Conservation (phyloP, 2,888 invertebrate genomes). For the Dyspetes luteomarginatus region DNA sequence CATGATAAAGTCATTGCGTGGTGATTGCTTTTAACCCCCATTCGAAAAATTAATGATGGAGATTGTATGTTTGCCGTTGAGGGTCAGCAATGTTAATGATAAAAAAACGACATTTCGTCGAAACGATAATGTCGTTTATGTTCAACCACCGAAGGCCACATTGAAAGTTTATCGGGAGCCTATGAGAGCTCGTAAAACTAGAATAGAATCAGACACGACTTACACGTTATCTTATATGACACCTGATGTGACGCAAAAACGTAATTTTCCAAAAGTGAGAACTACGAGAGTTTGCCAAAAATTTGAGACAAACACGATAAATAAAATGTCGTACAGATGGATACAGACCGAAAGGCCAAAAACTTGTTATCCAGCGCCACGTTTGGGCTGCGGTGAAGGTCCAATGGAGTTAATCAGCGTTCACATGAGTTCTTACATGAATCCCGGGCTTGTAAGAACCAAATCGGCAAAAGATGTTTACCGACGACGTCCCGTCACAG, state of each 20-base stretch:
- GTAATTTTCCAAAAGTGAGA: neutral
- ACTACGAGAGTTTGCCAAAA: slow-evolving; percentile 48
- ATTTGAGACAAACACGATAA: slow-evolving; percentile 65
- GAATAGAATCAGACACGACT: slow-evolving; percentile 64
- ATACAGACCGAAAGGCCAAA: slow-evolving; percentile 34
- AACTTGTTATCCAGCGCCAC: slow-evolving; percentile 63
- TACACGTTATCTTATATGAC: slow-evolving; percentile 65
- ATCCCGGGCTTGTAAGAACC: slow-evolving; percentile 62
- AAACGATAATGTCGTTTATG: slow-evolving; percentile 42
- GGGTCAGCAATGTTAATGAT: neutral
- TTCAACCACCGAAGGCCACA: slow-evolving; percentile 55
- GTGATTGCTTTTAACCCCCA: slow-evolving; percentile 23
- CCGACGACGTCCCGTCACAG: slow-evolving; percentile 43
- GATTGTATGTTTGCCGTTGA: slow-evolving; percentile 52
- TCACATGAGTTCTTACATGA: slow-evolving; percentile 67
- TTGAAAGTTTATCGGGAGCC: slow-evolving; percentile 16
- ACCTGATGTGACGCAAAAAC: slow-evolving; percentile 1
- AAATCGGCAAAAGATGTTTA: slow-evolving; percentile 48
- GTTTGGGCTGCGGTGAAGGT: slow-evolving; percentile 65
- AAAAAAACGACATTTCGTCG: slow-evolving; percentile 17
- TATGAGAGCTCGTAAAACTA: slow-evolving; percentile 40
- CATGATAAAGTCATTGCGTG: neutral
- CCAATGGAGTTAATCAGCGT: slow-evolving; percentile 63
- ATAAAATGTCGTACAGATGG: slow-evolving; percentile 68
- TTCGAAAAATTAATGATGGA: slow-evolving; percentile 51